Evolutionary conservation across 2,888 invertebrate genomes (phyloP).

Genomic region (Poecilobothrus nobilitatus): DNA sequence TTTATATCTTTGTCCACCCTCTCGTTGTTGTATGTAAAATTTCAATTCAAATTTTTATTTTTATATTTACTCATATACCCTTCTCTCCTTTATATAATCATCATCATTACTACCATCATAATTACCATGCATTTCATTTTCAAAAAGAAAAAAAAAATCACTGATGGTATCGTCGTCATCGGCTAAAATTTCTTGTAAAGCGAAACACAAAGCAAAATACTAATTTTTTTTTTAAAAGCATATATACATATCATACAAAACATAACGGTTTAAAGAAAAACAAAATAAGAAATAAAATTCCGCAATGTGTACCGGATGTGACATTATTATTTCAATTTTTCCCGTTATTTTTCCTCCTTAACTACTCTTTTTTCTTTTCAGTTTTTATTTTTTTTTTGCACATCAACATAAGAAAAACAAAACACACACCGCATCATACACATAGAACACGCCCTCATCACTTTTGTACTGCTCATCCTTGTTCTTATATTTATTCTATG

Average conservation of each 20-base stretch:
- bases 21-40: not conserved
- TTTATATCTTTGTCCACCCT: not conserved
- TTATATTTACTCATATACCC: not conserved
- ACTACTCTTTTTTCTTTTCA: too few species aligned
- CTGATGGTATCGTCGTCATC: not conserved
- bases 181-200: not conserved
- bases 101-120: not conserved
- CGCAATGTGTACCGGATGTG: slow-evolving; percentile 6
- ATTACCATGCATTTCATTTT: not conserved
- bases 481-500: not conserved
- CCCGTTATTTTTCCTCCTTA: not conserved
- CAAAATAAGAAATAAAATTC: not conserved
- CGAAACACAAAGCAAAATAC: not conserved
- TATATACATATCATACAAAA: too few species aligned
- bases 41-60: not conserved
- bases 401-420: not conserved
- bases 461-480: not conserved
- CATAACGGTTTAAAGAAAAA: not conserved
- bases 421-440: too few species aligned
- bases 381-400: not conserved
- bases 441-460: too few species aligned
- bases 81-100: not conserved
- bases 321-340: slow-evolving; percentile 6
- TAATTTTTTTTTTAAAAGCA: not conserved
- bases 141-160: not conserved